phyloP scores from a whole-genome alignment of 2,888 invertebrate species.

The Leptopilina drosophilae region DNA sequence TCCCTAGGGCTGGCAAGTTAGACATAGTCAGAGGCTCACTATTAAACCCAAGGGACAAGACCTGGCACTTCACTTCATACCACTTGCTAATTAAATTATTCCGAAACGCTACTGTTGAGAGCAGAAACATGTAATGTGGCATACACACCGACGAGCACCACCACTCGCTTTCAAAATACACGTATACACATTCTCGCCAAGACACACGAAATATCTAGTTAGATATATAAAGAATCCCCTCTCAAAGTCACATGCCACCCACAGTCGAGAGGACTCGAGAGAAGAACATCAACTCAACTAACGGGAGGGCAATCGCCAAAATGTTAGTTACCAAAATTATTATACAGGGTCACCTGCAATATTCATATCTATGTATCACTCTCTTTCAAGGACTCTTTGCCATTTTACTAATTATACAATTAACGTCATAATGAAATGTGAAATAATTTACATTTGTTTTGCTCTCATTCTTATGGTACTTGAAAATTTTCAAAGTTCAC shows the following conservation, averaged over 20 bases:
- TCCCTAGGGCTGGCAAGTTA: slow-evolving; percentile 64
- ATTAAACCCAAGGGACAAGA: slow-evolving; percentile 73
- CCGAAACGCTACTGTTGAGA: slow-evolving; percentile 63
- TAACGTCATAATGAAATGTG: background rate
- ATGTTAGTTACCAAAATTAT: slow-evolving; percentile 45
- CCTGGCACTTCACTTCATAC: slow-evolving; percentile 68
- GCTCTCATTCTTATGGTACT: background rate
- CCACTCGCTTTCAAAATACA: slow-evolving; percentile 20
- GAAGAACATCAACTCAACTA: slow-evolving; percentile 26
- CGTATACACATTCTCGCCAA: background rate
- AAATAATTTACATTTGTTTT: background rate
- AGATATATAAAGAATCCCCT: slow-evolving; percentile 42
- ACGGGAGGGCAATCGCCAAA: slow-evolving; percentile 45
- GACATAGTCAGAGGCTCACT: slow-evolving; percentile 67
- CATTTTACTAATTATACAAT: background rate
- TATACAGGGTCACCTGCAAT: background rate
- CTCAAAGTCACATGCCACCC: slow-evolving; percentile 46
- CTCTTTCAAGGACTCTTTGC: background rate
- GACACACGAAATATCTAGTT: slow-evolving; percentile 14
- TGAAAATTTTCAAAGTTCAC: too few relatives aligned
- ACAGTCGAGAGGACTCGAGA: slow-evolving; percentile 42
- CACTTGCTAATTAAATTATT: slow-evolving; percentile 73
- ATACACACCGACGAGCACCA: slow-evolving; percentile 4
- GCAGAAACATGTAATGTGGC: slow-evolving; percentile 45
- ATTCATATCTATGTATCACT: background rate